A percentile compares a stretch with the other conserved stretches of the same genome.
Conservation (phyloP, 2,797 vertebrate genomes). For the Parotocinclus haroldoi region DNA sequence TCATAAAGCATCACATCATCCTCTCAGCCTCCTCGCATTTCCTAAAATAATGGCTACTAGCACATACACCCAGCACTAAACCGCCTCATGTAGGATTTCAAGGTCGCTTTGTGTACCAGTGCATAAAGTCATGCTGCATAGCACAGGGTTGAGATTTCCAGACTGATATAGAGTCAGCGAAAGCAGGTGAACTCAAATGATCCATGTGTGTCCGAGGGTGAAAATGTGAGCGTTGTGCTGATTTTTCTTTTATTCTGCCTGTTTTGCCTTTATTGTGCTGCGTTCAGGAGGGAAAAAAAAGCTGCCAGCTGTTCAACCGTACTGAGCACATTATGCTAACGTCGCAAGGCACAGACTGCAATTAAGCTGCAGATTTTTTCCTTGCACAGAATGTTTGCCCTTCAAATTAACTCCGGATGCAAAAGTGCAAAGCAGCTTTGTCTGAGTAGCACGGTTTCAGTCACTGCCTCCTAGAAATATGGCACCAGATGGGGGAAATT, state of each 20-base stretch:
- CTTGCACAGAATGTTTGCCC: conserved; percentile 16
- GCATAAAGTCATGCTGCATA: not conserved
- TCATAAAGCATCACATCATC: conserved; percentile 41
- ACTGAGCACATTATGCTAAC: conserved; percentile 37
- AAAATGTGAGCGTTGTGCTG: conserved; percentile 39
- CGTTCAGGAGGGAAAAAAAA: conserved; percentile 34
- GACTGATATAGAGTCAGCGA: not conserved
- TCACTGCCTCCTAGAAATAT: conserved; percentile 21
- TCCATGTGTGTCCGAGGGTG: conserved; percentile 11
- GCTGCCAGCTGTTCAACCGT: conserved; percentile 34
- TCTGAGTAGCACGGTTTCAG: conserved; percentile 27
- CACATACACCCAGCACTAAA: conserved; percentile 12
- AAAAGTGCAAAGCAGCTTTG: conserved; percentile 13
- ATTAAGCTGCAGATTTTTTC: conserved; percentile 27
- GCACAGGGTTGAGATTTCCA: not conserved
- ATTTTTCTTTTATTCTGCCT: conserved; percentile 45
- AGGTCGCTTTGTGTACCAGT: conserved; percentile 4
- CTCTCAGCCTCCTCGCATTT: not conserved
- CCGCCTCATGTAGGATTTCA: not conserved
- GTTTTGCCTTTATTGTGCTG: conserved; percentile 55
- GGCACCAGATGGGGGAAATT: not conserved
- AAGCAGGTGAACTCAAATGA: not conserved
- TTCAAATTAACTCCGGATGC: conserved; percentile 25
- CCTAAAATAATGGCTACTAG: not conserved
- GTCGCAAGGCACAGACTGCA: conserved; percentile 28